Percentiles rank a stretch among this genome's conserved stretches.
phyloP scores from a whole-genome alignment of 2,113 vertebrate species.

The Gymnocephalus cernua region DNA sequence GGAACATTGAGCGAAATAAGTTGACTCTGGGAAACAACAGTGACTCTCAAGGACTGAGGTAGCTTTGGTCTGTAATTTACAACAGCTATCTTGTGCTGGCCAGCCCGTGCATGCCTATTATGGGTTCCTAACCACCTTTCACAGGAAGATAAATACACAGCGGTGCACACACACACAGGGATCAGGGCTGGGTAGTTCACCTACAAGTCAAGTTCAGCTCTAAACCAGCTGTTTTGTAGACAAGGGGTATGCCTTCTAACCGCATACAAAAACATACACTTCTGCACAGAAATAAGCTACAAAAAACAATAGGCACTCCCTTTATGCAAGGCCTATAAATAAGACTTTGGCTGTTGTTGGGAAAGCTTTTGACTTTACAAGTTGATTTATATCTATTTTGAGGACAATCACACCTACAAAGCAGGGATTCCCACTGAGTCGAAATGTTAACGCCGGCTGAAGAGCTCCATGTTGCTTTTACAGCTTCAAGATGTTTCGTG shows the following conservation, averaged over 20 bases:
- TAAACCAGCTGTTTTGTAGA: conserved; percentile 63
- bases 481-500: conserved; percentile 39
- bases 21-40: conserved; percentile 53
- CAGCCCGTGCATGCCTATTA: conserved; percentile 72
- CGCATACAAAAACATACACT: conserved; percentile 62
- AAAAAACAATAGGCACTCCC: conserved; percentile 65
- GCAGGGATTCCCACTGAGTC: conserved; percentile 25
- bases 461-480: conserved; percentile 29
- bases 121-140: conserved; percentile 70
- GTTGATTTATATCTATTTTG: conserved; percentile 44
- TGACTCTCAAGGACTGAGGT: conserved; percentile 68
- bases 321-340: conserved; percentile 34
- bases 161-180: conserved; percentile 27
- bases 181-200: conserved; percentile 68
- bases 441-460: neutral
- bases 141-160: conserved; percentile 73
- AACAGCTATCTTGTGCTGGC: conserved; percentile 70
- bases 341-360: conserved; percentile 39
- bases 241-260: conserved; percentile 28
- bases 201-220: conserved; percentile 68
- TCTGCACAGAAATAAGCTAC: conserved; percentile 29
- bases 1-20: conserved; percentile 70
- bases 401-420: conserved; percentile 21
- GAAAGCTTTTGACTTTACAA: conserved; percentile 38
- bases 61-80: conserved; percentile 78